A percentile compares a stretch with the other conserved stretches of the same genome.
phyloP scores from a whole-genome alignment of 2,888 invertebrate species.

The Aphodius sticticus region DNA sequence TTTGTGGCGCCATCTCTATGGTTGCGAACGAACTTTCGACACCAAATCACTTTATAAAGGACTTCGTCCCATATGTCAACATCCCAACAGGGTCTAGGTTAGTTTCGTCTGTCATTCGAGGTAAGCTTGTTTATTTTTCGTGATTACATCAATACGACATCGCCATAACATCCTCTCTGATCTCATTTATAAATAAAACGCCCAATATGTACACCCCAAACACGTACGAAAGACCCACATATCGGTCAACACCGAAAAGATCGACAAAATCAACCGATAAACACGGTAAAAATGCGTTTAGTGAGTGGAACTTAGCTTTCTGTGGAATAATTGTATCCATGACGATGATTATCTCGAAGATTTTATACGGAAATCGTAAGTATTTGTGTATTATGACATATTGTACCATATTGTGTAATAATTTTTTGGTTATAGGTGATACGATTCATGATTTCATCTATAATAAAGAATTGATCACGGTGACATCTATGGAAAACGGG shows the following conservation, averaged over 20 bases:
- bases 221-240: neutral
- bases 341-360: conserved; percentile 50
- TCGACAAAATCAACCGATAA: neutral
- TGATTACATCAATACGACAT: neutral
- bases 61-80: neutral
- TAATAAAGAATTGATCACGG: conserved; percentile 41
- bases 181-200: neutral
- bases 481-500: conserved; percentile 53
- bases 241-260: neutral
- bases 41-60: too few species aligned
- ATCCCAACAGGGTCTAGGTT: neutral
- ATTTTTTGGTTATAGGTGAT: conserved; percentile 44
- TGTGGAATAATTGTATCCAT: conserved; percentile 53
- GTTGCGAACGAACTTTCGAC: too few species aligned
- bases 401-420: conserved; percentile 11
- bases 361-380: conserved; percentile 54
- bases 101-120: neutral
- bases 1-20: too few species aligned
- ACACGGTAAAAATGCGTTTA: conserved; percentile 35
- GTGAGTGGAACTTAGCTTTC: conserved; percentile 53
- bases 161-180: neutral
- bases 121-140: neutral
- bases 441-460: conserved; percentile 46
- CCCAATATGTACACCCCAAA: neutral
- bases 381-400: conserved; percentile 37